Evolutionary conservation across 1,140 invertebrate species (phyloP).

Genomic region (Oryctes rhinoceros): DNA sequence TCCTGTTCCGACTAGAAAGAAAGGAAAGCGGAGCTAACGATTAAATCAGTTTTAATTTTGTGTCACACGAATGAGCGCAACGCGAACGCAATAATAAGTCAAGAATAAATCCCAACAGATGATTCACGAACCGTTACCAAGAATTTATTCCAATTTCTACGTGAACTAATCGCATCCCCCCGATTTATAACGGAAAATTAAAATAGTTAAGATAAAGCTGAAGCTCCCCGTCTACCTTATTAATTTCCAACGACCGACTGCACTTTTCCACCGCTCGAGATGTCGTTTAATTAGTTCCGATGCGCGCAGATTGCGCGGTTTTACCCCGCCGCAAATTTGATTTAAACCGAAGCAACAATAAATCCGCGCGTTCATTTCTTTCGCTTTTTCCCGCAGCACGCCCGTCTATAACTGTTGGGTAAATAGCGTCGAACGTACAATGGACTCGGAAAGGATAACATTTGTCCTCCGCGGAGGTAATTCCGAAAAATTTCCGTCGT

Average conservation of each 20-base stretch:
- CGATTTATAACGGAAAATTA: background rate
- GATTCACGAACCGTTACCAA: too few species aligned
- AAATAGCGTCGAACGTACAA: background rate
- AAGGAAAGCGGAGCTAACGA: too few species aligned
- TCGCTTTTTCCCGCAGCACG: background rate
- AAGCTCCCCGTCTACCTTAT: background rate
- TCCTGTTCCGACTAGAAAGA: too few species aligned
- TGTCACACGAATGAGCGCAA: too few species aligned
- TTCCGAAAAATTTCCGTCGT: slow-evolving; percentile 18
- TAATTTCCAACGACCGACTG: background rate
- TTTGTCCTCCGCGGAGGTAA: slow-evolving; percentile 11
- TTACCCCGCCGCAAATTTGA: slow-evolving; percentile 17
- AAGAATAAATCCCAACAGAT: too few species aligned
- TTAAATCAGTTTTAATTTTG: too few species aligned
- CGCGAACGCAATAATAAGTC: too few species aligned
- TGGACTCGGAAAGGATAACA: slow-evolving; percentile 14
- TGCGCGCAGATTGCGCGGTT: slow-evolving; percentile 8
- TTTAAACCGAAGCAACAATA: slow-evolving; percentile 15
- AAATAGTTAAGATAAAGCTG: background rate
- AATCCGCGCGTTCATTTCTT: background rate
- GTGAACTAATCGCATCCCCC: background rate
- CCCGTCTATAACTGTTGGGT: background rate
- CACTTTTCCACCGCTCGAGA: background rate
- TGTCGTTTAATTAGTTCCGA: background rate
- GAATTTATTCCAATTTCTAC: background rate